These are phyloP conservation scores for Romanomermis culicivorax DNA, from an alignment of 2,888 invertebrate species.

Conservation along the genomic window DNA sequence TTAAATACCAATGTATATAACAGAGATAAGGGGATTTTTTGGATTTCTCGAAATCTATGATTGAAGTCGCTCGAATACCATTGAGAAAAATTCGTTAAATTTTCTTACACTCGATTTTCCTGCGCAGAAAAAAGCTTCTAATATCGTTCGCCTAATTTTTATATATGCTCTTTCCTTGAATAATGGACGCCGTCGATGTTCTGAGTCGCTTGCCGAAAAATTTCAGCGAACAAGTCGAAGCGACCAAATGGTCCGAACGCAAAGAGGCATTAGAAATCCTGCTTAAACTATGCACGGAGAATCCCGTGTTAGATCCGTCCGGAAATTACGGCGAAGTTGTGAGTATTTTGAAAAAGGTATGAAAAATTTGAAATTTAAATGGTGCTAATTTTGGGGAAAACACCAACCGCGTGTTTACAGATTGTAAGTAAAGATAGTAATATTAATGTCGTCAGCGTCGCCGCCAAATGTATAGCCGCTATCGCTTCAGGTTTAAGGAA, in stretches of 20 bases:
- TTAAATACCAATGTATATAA: too few relatives aligned
- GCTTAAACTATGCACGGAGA: constrained; percentile 48
- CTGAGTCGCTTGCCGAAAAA: constrained; percentile 86
- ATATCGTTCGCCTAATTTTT: too few relatives aligned
- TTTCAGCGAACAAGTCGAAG: constrained; percentile 77
- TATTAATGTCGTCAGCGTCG: constrained; percentile 67
- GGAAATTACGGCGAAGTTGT: constrained; percentile 82
- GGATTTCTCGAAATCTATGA: too few relatives aligned
- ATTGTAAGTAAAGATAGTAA: constrained; percentile 81
- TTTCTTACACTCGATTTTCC: too few relatives aligned
- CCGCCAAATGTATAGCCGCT: constrained; percentile 56
- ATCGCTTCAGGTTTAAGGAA: constrained; percentile 66
- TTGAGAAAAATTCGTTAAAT: too few relatives aligned
- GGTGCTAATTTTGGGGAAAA: neutral
- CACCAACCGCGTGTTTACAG: constrained; percentile 26
- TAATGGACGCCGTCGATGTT: constrained; percentile 73
- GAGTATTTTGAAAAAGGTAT: constrained; percentile 59
- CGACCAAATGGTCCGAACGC: constrained; percentile 90
- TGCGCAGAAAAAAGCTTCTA: too few relatives aligned
- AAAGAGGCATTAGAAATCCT: constrained; percentile 70
- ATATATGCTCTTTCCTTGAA: too few relatives aligned
- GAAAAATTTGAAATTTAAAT: constrained; percentile 10
- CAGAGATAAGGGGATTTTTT: too few relatives aligned
- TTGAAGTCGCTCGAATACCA: too few relatives aligned
- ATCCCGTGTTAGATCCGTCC: constrained; percentile 55